A percentile compares a stretch with the other conserved stretches of the same genome.
phyloP scores from a whole-genome alignment of 2,888 invertebrate genomes.

The Ctena decussata region DNA sequence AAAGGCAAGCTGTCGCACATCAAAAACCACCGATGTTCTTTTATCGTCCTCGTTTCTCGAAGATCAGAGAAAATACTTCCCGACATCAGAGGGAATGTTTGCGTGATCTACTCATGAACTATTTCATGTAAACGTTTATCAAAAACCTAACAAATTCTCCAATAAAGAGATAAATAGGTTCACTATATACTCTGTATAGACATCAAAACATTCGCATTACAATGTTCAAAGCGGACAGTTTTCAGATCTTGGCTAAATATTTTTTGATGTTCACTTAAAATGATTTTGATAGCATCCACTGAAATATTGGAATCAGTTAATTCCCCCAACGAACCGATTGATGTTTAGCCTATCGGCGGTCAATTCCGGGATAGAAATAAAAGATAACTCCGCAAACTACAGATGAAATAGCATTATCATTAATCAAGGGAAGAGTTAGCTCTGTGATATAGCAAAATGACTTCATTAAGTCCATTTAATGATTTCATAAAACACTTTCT shows the following conservation, averaged over 20 bases:
- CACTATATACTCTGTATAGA: not conserved
- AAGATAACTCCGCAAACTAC: too few species aligned
- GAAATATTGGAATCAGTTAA: not conserved
- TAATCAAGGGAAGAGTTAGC: too few species aligned
- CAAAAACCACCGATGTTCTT: not conserved
- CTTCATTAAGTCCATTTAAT: too few species aligned
- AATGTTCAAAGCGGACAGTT: not conserved
- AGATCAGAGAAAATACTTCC: not conserved
- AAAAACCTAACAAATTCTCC: not conserved
- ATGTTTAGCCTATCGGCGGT: too few species aligned
- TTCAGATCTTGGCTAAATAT: not conserved
- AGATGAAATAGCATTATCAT: too few species aligned
- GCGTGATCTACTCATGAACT: not conserved
- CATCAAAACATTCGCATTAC: not conserved
- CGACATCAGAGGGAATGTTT: not conserved
- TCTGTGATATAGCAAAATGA: too few species aligned
- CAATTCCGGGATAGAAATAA: too few species aligned
- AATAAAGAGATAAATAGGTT: constrained; percentile 6
- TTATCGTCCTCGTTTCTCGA: not conserved
- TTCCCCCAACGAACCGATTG: not conserved
- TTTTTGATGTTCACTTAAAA: not conserved
- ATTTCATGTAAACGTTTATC: constrained; percentile 9
- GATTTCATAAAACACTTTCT: too few species aligned
- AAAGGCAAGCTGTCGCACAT: not conserved
- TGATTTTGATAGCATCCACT: not conserved